phyloP scores from a whole-genome alignment of 2,113 vertebrate species.

The Candoia aspera region DNA sequence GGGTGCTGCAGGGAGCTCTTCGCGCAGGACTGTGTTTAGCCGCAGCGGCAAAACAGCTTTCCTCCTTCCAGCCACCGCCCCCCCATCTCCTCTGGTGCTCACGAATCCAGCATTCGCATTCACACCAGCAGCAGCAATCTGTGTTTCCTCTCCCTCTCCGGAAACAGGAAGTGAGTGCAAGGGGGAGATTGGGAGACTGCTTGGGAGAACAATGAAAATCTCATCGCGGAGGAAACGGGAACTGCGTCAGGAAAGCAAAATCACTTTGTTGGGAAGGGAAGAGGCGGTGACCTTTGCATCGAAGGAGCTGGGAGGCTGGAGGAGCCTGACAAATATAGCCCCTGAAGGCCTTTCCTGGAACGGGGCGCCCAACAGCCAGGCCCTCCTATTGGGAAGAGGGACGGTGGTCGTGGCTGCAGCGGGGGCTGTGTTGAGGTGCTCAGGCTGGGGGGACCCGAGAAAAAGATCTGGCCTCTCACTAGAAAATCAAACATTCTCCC shows the following conservation, averaged over 20 bases:
- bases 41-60: background rate
- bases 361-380: background rate
- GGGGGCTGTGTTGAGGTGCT: background rate
- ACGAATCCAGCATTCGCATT: constrained; percentile 58
- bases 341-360: constrained; percentile 53
- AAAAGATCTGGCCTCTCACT: background rate
- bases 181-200: constrained; percentile 79
- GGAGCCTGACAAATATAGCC: constrained; percentile 58
- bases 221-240: constrained; percentile 85
- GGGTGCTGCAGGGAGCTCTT: background rate
- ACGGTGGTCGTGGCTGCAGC: too few species aligned
- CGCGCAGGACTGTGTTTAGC: background rate
- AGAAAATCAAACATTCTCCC: background rate
- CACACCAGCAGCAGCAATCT: constrained; percentile 74
- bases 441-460: background rate
- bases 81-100: constrained; percentile 11
- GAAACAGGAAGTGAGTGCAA: constrained; percentile 92
- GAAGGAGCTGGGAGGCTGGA: constrained; percentile 65
- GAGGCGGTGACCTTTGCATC: constrained; percentile 77
- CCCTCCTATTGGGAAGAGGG: background rate
- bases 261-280: constrained; percentile 74
- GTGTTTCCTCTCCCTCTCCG: constrained; percentile 83
- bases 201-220: constrained; percentile 89
- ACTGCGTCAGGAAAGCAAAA: constrained; percentile 86
- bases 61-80: background rate